phyloP scores from a whole-genome alignment of 2,797 vertebrate genomes.

The Cossypha dichroa region DNA sequence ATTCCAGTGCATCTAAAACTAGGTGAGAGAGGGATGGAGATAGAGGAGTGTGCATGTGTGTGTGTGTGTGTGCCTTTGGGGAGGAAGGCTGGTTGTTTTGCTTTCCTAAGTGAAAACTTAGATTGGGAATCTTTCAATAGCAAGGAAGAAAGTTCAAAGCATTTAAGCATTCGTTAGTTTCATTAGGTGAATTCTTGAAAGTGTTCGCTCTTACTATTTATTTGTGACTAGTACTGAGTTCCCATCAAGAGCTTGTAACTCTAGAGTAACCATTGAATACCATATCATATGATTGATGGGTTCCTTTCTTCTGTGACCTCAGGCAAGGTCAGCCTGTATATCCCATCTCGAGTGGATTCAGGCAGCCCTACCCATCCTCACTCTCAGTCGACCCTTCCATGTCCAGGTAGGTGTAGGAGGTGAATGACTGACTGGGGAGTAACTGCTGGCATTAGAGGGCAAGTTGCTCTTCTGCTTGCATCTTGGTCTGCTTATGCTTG shows the following conservation, averaged over 20 bases:
- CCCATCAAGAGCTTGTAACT: constrained; percentile 61
- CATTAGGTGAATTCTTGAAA: background rate
- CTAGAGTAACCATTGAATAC: constrained; percentile 52
- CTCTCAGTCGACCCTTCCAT: constrained; percentile 82
- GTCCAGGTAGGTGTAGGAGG: constrained; percentile 83
- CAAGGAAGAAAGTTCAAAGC: background rate
- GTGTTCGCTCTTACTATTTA: background rate
- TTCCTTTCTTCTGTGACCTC: constrained; percentile 84
- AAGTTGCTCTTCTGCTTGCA: constrained; percentile 71
- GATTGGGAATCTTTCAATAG: background rate
- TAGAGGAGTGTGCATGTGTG: background rate
- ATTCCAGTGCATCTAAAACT: background rate
- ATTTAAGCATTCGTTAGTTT: background rate
- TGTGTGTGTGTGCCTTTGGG: background rate
- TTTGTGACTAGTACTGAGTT: constrained; percentile 11
- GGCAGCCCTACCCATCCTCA: constrained; percentile 82
- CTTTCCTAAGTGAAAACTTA: background rate
- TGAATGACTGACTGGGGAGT: constrained; percentile 62
- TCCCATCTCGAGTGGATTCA: constrained; percentile 83
- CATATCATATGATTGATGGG: constrained; percentile 76
- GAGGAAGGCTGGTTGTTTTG: background rate
- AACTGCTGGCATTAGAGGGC: constrained; percentile 63
- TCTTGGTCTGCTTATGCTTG: constrained; percentile 75
- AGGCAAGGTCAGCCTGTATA: constrained; percentile 86
- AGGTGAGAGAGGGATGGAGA: background rate